phyloP scores from a whole-genome alignment of 2,113 vertebrate species.

The Chauna torquata region DNA sequence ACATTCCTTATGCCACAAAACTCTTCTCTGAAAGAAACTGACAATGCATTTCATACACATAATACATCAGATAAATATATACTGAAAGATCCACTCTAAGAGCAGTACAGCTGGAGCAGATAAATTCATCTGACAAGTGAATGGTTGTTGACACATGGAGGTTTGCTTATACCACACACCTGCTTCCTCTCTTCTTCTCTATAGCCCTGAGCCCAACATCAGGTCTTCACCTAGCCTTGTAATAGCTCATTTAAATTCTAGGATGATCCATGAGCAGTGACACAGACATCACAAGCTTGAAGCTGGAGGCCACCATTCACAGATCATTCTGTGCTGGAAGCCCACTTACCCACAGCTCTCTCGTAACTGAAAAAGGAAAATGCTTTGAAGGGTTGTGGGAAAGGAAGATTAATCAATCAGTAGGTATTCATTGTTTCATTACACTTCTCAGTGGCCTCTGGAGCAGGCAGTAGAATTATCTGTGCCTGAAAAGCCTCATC shows the following conservation, averaged over 20 bases:
- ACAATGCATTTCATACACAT: background rate
- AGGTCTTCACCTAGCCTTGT: background rate
- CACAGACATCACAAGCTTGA: background rate
- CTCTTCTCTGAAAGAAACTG: background rate
- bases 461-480: background rate
- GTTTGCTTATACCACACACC: constrained; percentile 17
- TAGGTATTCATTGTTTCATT: background rate
- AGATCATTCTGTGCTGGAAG: background rate
- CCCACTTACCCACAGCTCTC: background rate
- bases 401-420: constrained; percentile 67
- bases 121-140: background rate
- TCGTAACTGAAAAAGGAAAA: constrained; percentile 40
- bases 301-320: background rate
- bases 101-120: constrained; percentile 13
- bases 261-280: background rate
- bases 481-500: background rate
- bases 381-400: constrained; percentile 47
- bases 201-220: background rate
- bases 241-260: background rate
- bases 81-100: background rate
- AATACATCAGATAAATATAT: background rate
- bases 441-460: background rate
- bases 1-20: background rate
- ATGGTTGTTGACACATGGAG: background rate
- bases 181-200: background rate